These are phyloP conservation scores for Tortricodes alternella DNA, from an alignment of 2,888 invertebrate species.

Conservation along the genomic window DNA sequence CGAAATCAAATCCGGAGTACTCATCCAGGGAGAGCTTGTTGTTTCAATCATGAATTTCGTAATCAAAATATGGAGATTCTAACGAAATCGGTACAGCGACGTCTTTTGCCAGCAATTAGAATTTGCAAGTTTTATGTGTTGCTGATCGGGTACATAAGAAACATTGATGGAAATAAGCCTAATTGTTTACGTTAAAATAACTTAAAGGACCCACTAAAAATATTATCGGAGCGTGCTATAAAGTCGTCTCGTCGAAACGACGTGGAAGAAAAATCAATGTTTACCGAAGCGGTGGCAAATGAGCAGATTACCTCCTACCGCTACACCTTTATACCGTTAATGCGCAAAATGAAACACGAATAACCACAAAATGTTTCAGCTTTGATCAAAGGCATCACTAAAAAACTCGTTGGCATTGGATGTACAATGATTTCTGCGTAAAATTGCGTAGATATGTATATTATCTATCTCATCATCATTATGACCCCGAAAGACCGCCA, in stretches of 20 bases:
- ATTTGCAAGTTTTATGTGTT: too few species aligned
- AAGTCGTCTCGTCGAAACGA: conserved; percentile 5
- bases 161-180: background rate
- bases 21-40: too few species aligned
- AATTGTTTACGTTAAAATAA: background rate
- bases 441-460: conserved; percentile 2
- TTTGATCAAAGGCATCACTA: conserved; percentile 21
- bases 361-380: conserved; percentile 19
- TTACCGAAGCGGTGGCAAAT: conserved; percentile 12
- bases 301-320: conserved; percentile 23
- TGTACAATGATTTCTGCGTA: conserved; percentile 1
- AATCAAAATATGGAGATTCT: too few species aligned
- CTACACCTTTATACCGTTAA: conserved; percentile 21
- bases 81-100: too few species aligned
- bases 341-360: conserved; percentile 18
- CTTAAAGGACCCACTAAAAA: background rate
- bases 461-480: too few species aligned
- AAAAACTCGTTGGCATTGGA: conserved; percentile 3
- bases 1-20: too few species aligned
- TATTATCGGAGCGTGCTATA: background rate
- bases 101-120: too few species aligned
- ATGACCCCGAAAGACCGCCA: too few species aligned
- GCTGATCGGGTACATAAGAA: too few species aligned
- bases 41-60: too few species aligned
- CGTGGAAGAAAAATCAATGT: conserved; percentile 21